Conservation (phyloP, 2,797 vertebrate species). For the Loris lydekkerianus region DNA sequence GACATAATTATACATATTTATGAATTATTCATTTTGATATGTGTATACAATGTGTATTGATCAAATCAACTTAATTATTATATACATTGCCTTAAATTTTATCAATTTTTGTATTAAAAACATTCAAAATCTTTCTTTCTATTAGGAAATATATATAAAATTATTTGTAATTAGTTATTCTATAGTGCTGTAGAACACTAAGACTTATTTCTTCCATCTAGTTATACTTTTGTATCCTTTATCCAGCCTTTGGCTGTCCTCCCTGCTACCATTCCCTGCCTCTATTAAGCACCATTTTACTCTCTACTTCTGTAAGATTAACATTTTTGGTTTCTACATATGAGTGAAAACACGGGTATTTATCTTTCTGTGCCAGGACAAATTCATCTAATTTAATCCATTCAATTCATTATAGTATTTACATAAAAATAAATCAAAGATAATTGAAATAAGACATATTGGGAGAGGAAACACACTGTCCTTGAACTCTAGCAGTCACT, state of each 20-base stretch:
- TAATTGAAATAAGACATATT: conserved; percentile 16
- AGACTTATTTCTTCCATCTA: neutral
- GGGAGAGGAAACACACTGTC: neutral
- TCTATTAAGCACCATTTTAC: neutral
- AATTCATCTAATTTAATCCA: neutral
- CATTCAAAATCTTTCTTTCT: neutral
- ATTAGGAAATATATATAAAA: neutral
- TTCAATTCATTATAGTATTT: neutral
- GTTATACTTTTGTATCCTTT: neutral
- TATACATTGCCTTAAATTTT: neutral
- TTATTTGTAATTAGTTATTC: neutral
- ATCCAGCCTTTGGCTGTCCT: neutral
- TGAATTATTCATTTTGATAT: neutral
- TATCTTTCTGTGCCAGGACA: neutral
- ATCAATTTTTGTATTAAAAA: neutral
- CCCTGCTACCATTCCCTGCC: neutral
- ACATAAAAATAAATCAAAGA: neutral
- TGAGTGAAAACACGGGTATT: neutral
- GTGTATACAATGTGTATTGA: neutral
- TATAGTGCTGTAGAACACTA: neutral
- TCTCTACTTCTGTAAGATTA: neutral
- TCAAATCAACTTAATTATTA: neutral
- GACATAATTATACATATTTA: neutral
- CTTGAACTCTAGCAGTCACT: neutral
- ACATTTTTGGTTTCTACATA: neutral